Evolutionary conservation across 2,113 vertebrate species (phyloP), one percentile per base, ranked within the genome.

Genomic region (Lanius ludovicianus): DNA sequence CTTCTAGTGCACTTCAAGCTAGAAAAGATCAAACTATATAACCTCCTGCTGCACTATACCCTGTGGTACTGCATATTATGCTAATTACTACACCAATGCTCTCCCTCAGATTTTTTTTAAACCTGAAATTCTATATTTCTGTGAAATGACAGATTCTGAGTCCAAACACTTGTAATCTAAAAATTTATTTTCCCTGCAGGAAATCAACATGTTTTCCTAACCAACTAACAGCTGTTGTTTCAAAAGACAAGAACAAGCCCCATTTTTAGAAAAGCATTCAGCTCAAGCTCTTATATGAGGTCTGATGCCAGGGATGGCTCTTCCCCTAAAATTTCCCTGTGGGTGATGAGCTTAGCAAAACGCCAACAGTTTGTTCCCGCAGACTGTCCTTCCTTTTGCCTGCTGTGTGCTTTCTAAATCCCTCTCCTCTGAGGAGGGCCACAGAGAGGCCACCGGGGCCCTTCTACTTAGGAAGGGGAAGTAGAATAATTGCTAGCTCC

Each of bases 131-230:
- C 53, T 67, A 2, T 25, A 69, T 79, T 81, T 76, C 69, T 82
- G 24, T 56, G 62, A 87, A 95, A 57, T 33, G 13, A 57, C 44
- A 89, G 53, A 57, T 69, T 88, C 1, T 1, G 46, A 92, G 22
- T 15, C 33, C 44, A 75, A 67, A 87, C 52, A 39, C 42, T 67
- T 71, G 73, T 64, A 25, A 60, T 75, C 87, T 78, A 53, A 69
- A 91, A 86, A 92, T 60, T 3, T 53, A 24, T 89, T 82, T 93
- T 91, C 57, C 49, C 69, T 73, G 67, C 4, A 6, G 87, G 47
- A 90, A 89, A 84, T 92, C 77, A 87, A 13, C 64, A 52, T 75
- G n/a, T 63, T 93, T 89, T 86, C 85, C 23, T 11, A 92, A 84
- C 55, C 56, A 65, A 3, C 41, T 69, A 49, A 67, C 59, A 88